Evolutionary conservation across 2,113 vertebrate species (phyloP).

Genomic region (Ranitomeya variabilis): DNA sequence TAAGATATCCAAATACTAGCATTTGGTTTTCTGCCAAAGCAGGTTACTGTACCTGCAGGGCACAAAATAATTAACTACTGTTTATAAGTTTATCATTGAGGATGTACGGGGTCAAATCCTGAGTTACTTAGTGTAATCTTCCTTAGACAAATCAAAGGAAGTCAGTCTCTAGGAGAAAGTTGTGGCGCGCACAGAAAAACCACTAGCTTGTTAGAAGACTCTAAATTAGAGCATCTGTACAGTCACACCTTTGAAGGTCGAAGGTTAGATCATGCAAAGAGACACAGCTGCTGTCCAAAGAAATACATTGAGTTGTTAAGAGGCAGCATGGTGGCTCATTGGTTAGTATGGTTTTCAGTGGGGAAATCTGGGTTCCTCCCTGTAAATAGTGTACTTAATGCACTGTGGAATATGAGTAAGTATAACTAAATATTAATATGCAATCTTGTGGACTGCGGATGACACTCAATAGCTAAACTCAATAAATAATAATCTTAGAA

Average conservation of each 20-base stretch:
- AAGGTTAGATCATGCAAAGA: neutral
- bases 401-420: no score
- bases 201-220: neutral
- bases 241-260: neutral
- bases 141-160: conserved; percentile 5
- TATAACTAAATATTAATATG: no score
- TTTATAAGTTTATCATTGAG: conserved; percentile 40
- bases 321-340: no score
- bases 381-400: no score
- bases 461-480: no score
- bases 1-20: conserved; percentile 19
- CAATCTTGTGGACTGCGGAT: no score
- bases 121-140: conserved; percentile 8
- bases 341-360: no score
- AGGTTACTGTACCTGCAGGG: conserved; percentile 44
- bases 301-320: no score
- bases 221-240: neutral
- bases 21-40: conserved; percentile 21
- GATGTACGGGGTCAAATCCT: neutral
- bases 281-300: no score
- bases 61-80: conserved; percentile 49
- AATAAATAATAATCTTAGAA: no score
- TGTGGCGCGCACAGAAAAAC: neutral
- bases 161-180: neutral
- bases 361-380: no score